Evolutionary conservation across 1,140 invertebrate genomes (phyloP).

Genomic region (Lamellibrachia luymesi): DNA sequence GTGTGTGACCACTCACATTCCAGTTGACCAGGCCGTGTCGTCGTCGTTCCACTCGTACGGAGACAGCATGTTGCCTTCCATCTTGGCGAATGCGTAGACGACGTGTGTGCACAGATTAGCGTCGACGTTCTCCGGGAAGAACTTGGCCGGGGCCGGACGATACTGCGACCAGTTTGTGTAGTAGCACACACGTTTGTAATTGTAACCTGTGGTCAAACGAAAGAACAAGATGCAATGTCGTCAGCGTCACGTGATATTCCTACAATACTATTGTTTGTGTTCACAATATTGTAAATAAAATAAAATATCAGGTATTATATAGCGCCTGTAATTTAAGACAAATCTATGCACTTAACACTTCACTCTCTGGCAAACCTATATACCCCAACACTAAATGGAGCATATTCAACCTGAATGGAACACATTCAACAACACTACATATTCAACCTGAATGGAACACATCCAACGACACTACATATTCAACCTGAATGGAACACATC

Average conservation of each 20-base stretch:
- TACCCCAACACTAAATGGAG: background rate
- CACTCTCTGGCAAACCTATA: background rate
- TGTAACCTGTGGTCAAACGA: background rate
- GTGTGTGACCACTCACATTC: conserved; percentile 62
- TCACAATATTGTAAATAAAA: background rate
- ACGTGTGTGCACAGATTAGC: conserved; percentile 84
- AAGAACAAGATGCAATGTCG: background rate
- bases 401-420: background rate
- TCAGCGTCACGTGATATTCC: background rate
- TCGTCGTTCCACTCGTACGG: conserved; percentile 75
- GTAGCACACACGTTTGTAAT: conserved; percentile 66
- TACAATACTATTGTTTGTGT: background rate
- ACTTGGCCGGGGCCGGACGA: conserved; percentile 79
- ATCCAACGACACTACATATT: background rate
- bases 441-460: background rate
- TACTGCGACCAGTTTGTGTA: conserved; percentile 92
- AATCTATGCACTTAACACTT: background rate
- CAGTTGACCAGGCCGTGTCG: conserved; percentile 42
- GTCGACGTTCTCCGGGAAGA: conserved; percentile 84
- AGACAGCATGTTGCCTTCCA: conserved; percentile 71
- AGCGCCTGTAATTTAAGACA: background rate
- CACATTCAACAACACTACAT: background rate
- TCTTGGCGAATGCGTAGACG: conserved; percentile 82
- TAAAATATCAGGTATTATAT: background rate
- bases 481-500: background rate